Base-by-base conservation (phyloP, 2,113 vertebrate genomes). In the Clarias batrachus region DNA sequence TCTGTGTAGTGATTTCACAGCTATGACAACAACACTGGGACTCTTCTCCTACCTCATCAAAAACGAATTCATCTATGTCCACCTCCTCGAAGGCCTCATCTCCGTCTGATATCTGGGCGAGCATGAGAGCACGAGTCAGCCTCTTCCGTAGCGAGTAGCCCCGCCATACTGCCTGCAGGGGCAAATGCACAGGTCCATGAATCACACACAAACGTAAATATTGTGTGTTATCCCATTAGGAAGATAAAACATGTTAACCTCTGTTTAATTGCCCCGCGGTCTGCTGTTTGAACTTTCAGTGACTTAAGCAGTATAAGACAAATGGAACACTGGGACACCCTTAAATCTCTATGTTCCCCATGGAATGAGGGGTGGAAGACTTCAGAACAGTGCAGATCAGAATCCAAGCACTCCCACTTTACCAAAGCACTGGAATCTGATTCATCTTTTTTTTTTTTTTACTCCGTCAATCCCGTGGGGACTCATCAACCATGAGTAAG, bases 281-380 rank as follows among this genome's bases (percentile, higher is more conserved):
- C 95, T 98, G 96, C 92, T 96, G 96, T 97, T 94, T 98, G 98
- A 98, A 99, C 97, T 99, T 97, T 97, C 94, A 90, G 93, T 98
- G 97, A 98, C 97, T 97, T 95, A 93, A 91, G 94, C 95, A 95
- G 92, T 95, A 92, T 86, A 96, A 97, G 97, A 97, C 95, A 96
- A 97, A 98, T 98, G 96, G 97, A 96, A 96, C 92, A 93, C 94
- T 94, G 94, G 91, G 93, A 94, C 92, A 92, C 95, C 96, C 96
- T 95, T 97, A 96, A 96, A 96, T 96, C 96, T 93, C 91, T 92
- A 92, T 94, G 96, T 95, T 96, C 97, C 96, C 96, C 92, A 52
- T 88, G 89, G 94, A 41, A 30, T n/a, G 12, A 68, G 37, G 16
- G 76, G 95, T 94, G 83, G 83, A 71, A 94, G 91, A 93, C 94